These are phyloP conservation scores for Stercorarius parasiticus DNA, from an alignment of 2,113 vertebrate genomes.

Conservation along the genomic window DNA sequence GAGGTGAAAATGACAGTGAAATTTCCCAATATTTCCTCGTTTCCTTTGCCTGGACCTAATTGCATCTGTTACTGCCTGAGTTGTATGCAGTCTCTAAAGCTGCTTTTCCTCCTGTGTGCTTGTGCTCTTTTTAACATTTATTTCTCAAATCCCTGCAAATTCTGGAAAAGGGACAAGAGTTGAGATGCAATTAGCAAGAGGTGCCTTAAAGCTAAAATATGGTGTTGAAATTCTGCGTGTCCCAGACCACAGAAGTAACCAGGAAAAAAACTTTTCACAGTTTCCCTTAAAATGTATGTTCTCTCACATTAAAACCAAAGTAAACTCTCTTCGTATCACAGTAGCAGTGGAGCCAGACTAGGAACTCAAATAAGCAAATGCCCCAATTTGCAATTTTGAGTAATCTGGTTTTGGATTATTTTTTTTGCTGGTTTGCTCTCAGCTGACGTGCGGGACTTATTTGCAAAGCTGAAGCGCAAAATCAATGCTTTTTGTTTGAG, in stretches of 20 bases:
- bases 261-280: background rate
- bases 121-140: background rate
- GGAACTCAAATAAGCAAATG: background rate
- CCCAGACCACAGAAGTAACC: background rate
- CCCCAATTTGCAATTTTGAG: background rate
- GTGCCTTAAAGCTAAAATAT: background rate
- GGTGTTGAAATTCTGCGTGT: background rate
- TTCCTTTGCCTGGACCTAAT: background rate
- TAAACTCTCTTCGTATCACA: background rate
- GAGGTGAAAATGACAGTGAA: background rate
- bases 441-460: background rate
- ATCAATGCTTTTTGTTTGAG: background rate
- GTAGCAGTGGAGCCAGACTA: background rate
- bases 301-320: background rate
- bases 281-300: background rate
- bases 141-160: background rate
- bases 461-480: background rate
- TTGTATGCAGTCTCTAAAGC: background rate
- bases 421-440: background rate
- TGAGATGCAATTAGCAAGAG: background rate
- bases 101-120: background rate
- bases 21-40: background rate
- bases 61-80: background rate
- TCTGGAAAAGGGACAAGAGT: background rate
- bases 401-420: background rate